phyloP scores from a whole-genome alignment of 2,113 vertebrate species.

The Plecotus auritus region DNA sequence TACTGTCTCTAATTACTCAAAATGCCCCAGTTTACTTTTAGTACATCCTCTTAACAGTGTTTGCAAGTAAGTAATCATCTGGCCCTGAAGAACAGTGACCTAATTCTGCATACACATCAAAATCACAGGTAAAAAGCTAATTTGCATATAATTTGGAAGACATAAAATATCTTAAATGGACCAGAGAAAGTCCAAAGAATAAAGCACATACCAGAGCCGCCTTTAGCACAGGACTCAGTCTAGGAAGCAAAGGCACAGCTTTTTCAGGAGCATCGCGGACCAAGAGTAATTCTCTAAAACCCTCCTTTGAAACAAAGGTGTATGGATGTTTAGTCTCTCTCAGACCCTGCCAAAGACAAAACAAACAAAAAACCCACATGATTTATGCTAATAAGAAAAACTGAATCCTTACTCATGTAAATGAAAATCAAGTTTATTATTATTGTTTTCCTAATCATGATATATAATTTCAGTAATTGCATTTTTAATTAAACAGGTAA shows the following conservation, averaged over 20 bases:
- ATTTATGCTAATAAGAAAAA: not conserved
- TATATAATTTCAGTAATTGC: not conserved
- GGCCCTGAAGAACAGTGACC: not conserved
- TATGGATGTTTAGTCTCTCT: slow-evolving; percentile 86
- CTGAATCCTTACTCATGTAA: not conserved
- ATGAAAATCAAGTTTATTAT: not conserved
- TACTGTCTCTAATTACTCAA: not conserved
- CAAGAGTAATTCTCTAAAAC: slow-evolving; percentile 83
- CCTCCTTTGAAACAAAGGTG: slow-evolving; percentile 87
- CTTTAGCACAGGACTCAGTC: slow-evolving; percentile 83
- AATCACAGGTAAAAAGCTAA: not conserved
- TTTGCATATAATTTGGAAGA: not conserved
- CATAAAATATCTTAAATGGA: not conserved
- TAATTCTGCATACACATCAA: not conserved
- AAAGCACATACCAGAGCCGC: slow-evolving; percentile 80
- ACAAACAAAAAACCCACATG: not conserved
- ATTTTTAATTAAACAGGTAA: not conserved
- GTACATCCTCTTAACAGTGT: not conserved
- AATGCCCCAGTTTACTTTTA: not conserved
- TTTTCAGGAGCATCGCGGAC: slow-evolving; percentile 82
- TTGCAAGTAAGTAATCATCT: not conserved
- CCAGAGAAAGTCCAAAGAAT: not conserved
- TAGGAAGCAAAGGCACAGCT: slow-evolving; percentile 81
- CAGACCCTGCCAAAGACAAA: slow-evolving; percentile 79
- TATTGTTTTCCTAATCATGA: not conserved